These are phyloP conservation scores for Autographa gamma DNA, from an alignment of 2,888 invertebrate species.

Conservation along the genomic window DNA sequence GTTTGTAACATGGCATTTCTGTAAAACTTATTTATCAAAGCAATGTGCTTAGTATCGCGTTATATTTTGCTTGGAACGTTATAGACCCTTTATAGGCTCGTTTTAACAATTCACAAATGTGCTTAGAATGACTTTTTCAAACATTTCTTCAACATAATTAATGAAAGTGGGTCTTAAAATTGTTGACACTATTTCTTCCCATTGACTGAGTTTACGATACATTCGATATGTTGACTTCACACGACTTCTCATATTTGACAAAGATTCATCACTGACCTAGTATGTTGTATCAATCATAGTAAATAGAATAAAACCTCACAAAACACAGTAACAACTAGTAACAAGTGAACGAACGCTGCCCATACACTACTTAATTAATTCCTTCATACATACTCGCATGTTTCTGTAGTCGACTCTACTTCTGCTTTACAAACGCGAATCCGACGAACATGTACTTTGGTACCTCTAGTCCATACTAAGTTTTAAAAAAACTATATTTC, in stretches of 20 bases:
- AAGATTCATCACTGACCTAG: not conserved
- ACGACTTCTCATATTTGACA: not conserved
- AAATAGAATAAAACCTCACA: no score
- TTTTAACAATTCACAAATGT: not conserved
- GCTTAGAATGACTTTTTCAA: not conserved
- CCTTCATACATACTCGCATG: no score
- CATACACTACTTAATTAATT: no score
- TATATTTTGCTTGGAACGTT: not conserved
- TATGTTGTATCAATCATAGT: no score
- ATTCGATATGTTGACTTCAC: not conserved
- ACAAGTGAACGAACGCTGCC: no score
- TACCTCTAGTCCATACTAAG: no score
- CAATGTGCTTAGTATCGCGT: slow-evolving; percentile 2
- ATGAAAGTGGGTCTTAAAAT: not conserved
- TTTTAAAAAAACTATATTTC: no score
- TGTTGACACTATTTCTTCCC: not conserved
- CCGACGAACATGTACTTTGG: no score
- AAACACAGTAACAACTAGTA: no score
- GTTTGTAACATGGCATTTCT: not conserved
- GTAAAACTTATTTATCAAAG: not conserved
- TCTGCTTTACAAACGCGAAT: no score
- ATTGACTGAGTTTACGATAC: not conserved
- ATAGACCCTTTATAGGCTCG: not conserved
- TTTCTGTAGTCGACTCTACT: no score
- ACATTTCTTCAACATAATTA: not conserved